Percentiles rank a stretch among this genome's conserved stretches.
Conservation (phyloP, 2,797 vertebrate species). For the Tragelaphus eurycerus region DNA sequence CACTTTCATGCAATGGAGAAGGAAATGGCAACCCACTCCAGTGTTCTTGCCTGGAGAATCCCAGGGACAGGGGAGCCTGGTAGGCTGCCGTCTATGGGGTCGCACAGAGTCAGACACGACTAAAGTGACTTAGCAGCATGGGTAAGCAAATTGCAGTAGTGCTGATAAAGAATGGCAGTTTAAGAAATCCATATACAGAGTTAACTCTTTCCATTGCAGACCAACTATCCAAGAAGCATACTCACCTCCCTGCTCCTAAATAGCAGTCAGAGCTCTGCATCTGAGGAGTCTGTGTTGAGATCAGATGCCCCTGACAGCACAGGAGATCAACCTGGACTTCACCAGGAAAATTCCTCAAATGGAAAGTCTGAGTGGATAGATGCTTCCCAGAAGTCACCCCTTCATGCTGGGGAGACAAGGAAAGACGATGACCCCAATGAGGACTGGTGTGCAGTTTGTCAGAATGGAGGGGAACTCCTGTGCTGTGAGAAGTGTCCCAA, state of each 20-base stretch:
- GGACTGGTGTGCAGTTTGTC: constrained; percentile 89
- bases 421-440: constrained; percentile 89
- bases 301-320: constrained; percentile 87
- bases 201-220: constrained; percentile 70
- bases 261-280: constrained; percentile 72
- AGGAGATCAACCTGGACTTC: constrained; percentile 81
- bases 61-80: too few relatives aligned
- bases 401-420: constrained; percentile 77
- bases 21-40: too few relatives aligned
- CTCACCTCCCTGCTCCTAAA: constrained; percentile 85
- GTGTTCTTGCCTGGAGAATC: too few relatives aligned
- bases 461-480: constrained; percentile 87
- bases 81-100: too few relatives aligned
- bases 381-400: constrained; percentile 71
- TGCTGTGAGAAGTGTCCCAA: constrained; percentile 89
- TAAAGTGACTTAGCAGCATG: too few relatives aligned
- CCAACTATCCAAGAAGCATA: constrained; percentile 81
- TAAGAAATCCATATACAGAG: neutral
- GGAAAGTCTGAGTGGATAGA: constrained; percentile 80
- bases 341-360: constrained; percentile 71
- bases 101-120: too few relatives aligned
- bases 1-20: too few relatives aligned
- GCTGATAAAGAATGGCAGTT: neutral
- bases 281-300: constrained; percentile 77
- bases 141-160: neutral